Conservation (phyloP, 2,113 vertebrate genomes). For the Galbula dea region DNA sequence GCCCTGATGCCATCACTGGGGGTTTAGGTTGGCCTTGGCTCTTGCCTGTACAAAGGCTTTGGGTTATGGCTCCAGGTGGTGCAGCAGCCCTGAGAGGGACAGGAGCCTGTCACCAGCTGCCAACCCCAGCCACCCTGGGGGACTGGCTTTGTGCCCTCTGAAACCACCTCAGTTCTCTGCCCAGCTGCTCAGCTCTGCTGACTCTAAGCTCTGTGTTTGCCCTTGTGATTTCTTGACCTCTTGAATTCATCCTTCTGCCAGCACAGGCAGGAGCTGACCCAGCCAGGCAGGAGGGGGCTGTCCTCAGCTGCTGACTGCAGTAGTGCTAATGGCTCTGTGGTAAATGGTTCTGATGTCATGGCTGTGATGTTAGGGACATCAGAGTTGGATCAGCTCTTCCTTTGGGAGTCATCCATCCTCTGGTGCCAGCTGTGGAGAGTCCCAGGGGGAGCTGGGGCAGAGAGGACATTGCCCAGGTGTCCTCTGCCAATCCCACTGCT, state of each 20-base stretch:
- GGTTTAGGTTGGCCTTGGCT: neutral
- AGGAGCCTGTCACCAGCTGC: neutral
- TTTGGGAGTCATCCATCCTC: neutral
- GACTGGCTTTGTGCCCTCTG: neutral
- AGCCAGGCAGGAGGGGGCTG: neutral
- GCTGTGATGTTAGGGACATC: neutral
- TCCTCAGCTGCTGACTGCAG: neutral
- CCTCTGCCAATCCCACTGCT: neutral
- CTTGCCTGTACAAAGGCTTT: neutral
- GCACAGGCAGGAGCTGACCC: no score
- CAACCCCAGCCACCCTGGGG: neutral
- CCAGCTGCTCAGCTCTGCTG: neutral
- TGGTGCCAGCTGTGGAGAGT: no score
- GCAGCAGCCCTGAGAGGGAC: neutral
- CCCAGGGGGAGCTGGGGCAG: neutral
- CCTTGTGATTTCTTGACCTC: neutral
- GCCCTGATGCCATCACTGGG: fast-evolving
- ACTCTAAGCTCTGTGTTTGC: fast-evolving
- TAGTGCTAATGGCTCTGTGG: neutral
- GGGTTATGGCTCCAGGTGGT: neutral
- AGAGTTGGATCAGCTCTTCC: neutral
- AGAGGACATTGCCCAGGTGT: neutral
- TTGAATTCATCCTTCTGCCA: neutral
- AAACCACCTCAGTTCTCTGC: neutral
- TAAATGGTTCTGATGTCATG: fast-evolving